Evolutionary conservation across 1,140 invertebrate species (phyloP), one percentile per base, ranked within the genome.

Genomic region (Aphelenchoides besseyi): DNA sequence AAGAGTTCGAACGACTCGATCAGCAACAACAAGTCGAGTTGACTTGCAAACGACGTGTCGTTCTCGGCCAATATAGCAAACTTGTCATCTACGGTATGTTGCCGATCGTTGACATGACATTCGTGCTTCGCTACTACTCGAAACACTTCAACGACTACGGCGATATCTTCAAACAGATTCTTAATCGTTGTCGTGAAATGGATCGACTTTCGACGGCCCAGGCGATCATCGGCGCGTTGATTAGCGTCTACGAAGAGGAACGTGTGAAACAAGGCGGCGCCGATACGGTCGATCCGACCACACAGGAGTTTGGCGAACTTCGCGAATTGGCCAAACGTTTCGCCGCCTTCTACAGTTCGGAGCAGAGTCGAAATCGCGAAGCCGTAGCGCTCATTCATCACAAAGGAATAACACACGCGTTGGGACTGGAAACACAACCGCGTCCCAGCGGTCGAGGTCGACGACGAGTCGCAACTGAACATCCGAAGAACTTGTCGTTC

Each of bases 101-200:
- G 80, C 92, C 92, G 2, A 94, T 94, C 1, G 91, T 91, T 82
- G 90, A 91, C 75, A 94, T 93, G 18, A 91, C 93, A 0, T 92
- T 95, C 85, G 92, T 98, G 69, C 95, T 98, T 85, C 94, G 96
- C 85, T 92, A 97, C 86, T 97, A 98, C 85, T 93, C 97, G n/a
- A 29, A 33, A 1, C 96, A 93, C 85, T 97, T 96, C 85, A 95
- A 95, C 85, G 94, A 98, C 85, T 98, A 97, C 88, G 96, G 96
- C n/a, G 96, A 98, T 85, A 99, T 99, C 66, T 97, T 99, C 64
- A 98, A 98, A 87, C 91, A 92, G 9, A 97, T 95, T 0, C 87
- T 99, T 75, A 91, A 92, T 64, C 98, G 97, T 87, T 92, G 93
- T 0, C 88, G 95, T 74, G 96, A 99, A 86, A 97, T 98, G 61